Conservation (phyloP, 2,888 invertebrate species). For the Polia nebulosa region DNA sequence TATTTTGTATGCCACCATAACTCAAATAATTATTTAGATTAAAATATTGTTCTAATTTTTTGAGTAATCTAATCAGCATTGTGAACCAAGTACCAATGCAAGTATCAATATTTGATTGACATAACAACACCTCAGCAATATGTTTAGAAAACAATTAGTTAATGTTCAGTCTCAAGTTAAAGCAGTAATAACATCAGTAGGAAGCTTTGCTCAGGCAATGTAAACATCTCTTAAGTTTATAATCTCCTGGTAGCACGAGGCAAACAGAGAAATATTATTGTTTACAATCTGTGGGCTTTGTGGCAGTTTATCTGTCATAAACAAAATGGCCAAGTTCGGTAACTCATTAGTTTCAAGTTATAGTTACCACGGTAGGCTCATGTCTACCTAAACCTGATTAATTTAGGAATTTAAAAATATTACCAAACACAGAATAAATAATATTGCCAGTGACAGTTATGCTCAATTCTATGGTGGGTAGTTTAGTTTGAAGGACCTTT, state of each 20-base stretch:
- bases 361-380: neutral
- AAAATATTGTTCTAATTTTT: neutral
- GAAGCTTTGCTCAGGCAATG: slow-evolving; percentile 18
- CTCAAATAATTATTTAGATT: neutral
- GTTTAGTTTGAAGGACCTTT: neutral
- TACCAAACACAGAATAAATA: neutral
- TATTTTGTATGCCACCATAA: neutral
- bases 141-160: slow-evolving; percentile 49
- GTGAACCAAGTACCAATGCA: neutral
- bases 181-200: slow-evolving; percentile 44
- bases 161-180: slow-evolving; percentile 29
- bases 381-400: neutral
- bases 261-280: slow-evolving; percentile 37
- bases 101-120: slow-evolving; percentile 11
- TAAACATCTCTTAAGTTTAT: slow-evolving; percentile 49
- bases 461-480: slow-evolving; percentile 4
- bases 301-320: slow-evolving; percentile 8
- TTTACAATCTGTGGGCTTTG: slow-evolving; percentile 36
- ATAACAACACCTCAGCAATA: slow-evolving; percentile 16
- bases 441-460: too few relatives aligned
- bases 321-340: neutral
- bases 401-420: neutral
- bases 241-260: slow-evolving; percentile 37
- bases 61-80: neutral
- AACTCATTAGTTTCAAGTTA: neutral